Base-by-base conservation (phyloP, 2,888 invertebrate species). In the Tricholauxania praeusta region DNA sequence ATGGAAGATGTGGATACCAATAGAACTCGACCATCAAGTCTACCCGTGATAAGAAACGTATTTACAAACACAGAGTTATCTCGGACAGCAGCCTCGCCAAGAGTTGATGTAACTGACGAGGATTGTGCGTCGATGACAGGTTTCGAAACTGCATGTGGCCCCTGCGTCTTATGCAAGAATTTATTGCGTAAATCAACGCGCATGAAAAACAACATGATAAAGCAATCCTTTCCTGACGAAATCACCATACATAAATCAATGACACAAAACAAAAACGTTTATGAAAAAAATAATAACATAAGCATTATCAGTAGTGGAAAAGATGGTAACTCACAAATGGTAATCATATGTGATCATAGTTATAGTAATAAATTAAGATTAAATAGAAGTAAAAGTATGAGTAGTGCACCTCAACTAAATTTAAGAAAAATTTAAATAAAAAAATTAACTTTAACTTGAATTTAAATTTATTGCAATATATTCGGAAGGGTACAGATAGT, bases 171-270 rank as follows among this genome's bases (percentile, higher is more conserved):
- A 7, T 64, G 69, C 52, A 57, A 52, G 47, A 69, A 69, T 15
- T 10, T 73, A 12, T 49, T 68, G 59, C 51, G 72, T 7, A 69
- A 59, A 51, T 64, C 72, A 14, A 67, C 53, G 48, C 67, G 55
- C 7, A 22, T 63, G 22, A 62, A 68, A 47, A 32, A 32, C 14
- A 64, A 73, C 19, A 69, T 69, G 6, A 55, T 69, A 22, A 49
- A 73, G 49, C 55, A 63, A 57, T 59, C 57, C 17, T 62, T 62
- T 3, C 53, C 67, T 14, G 68, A 72, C 28, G 68, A 67, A 53
- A 22, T 72, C n/a, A 48, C 47, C 47, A 72, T 68, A 49, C 62
- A 68, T 55, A 70, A 52, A 3, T 32, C 55, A 48, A 62, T n/a
- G 19, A 39, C 32, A 19, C 10, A 15, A 17, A 55, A 55, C 4